Conservation (phyloP, 2,113 vertebrate genomes). For the Bambusicola thoracicus region DNA sequence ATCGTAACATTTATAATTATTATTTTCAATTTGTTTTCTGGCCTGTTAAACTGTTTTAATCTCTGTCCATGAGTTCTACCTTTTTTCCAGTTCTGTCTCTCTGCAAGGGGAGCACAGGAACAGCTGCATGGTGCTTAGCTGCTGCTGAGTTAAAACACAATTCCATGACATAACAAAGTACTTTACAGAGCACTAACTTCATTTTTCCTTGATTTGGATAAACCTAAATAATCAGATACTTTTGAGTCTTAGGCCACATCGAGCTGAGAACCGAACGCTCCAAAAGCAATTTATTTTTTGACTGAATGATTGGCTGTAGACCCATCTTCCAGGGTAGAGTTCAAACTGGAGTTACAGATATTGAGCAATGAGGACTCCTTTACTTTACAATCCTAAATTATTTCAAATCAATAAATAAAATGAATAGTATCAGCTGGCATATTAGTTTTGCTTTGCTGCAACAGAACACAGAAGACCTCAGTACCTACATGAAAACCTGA, state of each 20-base stretch:
- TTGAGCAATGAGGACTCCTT: neutral
- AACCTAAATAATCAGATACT: neutral
- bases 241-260: neutral
- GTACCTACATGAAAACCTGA: neutral
- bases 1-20: neutral
- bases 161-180: neutral
- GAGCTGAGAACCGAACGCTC: neutral
- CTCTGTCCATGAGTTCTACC: neutral
- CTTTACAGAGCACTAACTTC: neutral
- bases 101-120: neutral
- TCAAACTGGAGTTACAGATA: neutral
- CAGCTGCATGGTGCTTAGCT: neutral
- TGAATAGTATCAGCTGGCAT: neutral
- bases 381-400: slow-evolving; percentile 19
- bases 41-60: neutral
- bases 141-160: neutral
- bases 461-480: neutral
- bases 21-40: neutral
- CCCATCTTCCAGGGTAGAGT: neutral
- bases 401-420: slow-evolving; percentile 3
- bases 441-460: neutral
- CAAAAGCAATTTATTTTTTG: neutral
- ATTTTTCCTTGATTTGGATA: neutral
- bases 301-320: neutral
- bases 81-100: neutral